Conservation (phyloP, 2,113 vertebrate species). For the Isichthys henryi region DNA sequence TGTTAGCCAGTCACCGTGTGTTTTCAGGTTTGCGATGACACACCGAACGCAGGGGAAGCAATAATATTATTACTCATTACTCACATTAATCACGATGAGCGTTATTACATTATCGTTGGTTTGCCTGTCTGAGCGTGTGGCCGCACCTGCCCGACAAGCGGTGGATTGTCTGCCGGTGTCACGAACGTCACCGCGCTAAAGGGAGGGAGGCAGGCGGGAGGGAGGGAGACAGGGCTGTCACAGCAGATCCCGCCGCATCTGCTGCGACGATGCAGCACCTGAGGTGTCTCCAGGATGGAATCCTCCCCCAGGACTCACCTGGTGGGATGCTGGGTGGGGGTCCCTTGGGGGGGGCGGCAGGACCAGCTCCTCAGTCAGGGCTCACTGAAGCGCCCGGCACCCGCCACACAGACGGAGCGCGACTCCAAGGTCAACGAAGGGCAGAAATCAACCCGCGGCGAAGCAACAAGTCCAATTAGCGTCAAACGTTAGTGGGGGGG, state of each 20-base stretch:
- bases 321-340: conserved; percentile 47
- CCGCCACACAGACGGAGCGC: not conserved
- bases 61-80: not conserved
- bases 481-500: not conserved
- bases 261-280: not conserved
- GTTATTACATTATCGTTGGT: not conserved
- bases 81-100: not conserved
- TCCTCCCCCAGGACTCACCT: conserved; percentile 50
- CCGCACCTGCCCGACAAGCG: not conserved
- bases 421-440: not conserved
- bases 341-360: too few species aligned
- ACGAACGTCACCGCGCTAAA: not conserved
- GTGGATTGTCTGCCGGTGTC: not conserved
- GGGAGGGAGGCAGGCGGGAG: not conserved
- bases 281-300: conserved; percentile 46
- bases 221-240: not conserved
- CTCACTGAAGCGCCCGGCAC: too few species aligned
- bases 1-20: not conserved
- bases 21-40: not conserved
- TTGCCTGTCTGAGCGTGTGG: not conserved
- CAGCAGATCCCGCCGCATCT: not conserved
- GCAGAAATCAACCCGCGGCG: not conserved
- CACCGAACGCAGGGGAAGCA: not conserved
- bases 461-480: not conserved
- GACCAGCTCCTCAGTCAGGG: too few species aligned